phyloP scores from a whole-genome alignment of 1,140 invertebrate species.

The Belonocnema kinseyi region DNA sequence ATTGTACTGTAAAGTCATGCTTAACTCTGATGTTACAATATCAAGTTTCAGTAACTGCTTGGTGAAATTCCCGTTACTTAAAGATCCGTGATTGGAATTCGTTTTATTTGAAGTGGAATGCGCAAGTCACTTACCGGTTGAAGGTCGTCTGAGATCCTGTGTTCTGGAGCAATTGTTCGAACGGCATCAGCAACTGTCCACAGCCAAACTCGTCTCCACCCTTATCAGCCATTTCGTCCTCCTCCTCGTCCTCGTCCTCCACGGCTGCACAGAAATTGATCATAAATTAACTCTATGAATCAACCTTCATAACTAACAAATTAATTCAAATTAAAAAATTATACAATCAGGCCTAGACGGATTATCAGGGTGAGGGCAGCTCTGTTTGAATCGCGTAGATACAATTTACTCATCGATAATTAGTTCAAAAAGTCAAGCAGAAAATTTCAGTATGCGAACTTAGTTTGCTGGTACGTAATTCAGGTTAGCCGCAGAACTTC shows the following conservation, averaged over 20 bases:
- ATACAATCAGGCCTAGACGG: too few relatives aligned
- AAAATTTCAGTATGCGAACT: too few relatives aligned
- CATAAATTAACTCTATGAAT: neutral
- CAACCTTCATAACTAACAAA: neutral
- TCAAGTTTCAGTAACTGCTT: too few relatives aligned
- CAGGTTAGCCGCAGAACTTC: too few relatives aligned
- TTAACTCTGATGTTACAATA: too few relatives aligned
- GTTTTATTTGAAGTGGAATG: conserved; percentile 32
- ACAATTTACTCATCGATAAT: too few relatives aligned
- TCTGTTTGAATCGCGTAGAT: too few relatives aligned
- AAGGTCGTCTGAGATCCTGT: conserved; percentile 52
- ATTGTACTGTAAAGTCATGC: too few relatives aligned
- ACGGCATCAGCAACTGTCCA: conserved; percentile 52
- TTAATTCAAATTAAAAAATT: too few relatives aligned
- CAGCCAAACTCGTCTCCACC: conserved; percentile 52
- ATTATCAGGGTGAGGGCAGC: too few relatives aligned
- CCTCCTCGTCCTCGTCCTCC: conserved; percentile 58
- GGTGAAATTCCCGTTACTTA: conserved; percentile 9
- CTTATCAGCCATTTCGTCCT: conserved; percentile 33
- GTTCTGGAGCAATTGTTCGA: conserved; percentile 56
- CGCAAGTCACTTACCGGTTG: conserved; percentile 61
- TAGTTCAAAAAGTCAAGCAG: too few relatives aligned
- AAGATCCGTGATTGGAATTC: conserved; percentile 26
- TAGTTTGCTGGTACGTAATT: too few relatives aligned
- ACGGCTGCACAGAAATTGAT: conserved; percentile 52